phyloP scores from a whole-genome alignment of 2,113 vertebrate genomes.

The Hippolais icterina region DNA sequence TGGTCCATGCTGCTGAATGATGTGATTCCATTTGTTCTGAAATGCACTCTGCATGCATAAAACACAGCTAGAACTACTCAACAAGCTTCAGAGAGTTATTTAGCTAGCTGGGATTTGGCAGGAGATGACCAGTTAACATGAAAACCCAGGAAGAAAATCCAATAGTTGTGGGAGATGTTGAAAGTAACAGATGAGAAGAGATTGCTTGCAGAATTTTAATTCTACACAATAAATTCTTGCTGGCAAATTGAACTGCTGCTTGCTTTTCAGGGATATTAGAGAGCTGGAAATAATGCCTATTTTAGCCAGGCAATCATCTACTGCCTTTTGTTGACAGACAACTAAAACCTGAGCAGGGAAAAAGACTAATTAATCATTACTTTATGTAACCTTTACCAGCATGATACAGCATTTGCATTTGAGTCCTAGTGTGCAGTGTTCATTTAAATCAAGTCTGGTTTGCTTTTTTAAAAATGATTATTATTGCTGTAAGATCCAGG shows the following conservation, averaged over 20 bases:
- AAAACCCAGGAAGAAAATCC: slow-evolving; percentile 46
- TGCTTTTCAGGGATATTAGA: neutral
- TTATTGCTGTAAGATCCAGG: neutral
- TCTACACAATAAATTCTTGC: neutral
- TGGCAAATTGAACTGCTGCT: neutral
- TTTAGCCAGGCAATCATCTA: neutral
- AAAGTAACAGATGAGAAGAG: slow-evolving; percentile 36
- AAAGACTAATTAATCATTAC: neutral
- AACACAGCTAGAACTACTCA: neutral
- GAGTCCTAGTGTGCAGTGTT: neutral
- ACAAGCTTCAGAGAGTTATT: neutral
- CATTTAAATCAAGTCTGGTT: neutral
- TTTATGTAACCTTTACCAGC: slow-evolving; percentile 11
- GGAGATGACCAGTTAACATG: neutral
- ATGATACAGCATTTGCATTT: neutral
- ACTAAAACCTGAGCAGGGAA: neutral
- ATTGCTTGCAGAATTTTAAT: neutral
- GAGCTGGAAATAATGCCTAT: neutral
- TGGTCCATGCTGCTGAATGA: neutral
- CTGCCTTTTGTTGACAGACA: neutral
- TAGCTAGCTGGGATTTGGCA: neutral
- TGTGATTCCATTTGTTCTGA: neutral
- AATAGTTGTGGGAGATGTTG: slow-evolving; percentile 6
- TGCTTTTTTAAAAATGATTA: neutral
- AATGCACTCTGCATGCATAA: neutral